These are phyloP conservation scores for Mionectes macconnelli DNA, from an alignment of 2,113 vertebrate species.

Conservation along the genomic window DNA sequence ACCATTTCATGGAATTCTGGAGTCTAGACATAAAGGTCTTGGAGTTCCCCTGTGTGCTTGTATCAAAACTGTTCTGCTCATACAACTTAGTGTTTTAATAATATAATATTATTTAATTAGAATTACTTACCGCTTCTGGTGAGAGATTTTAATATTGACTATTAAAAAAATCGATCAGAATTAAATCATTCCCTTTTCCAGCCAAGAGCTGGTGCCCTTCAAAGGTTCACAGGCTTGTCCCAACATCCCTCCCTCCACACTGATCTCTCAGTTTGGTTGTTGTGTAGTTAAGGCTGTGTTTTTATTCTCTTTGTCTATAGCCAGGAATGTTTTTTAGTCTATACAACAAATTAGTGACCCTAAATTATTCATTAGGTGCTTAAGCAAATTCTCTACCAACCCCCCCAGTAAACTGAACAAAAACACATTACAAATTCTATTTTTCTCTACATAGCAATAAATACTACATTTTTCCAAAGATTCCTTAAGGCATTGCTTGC, in stretches of 20 bases:
- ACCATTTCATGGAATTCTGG: not conserved
- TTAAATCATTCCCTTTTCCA: not conserved
- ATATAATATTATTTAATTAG: accelerated
- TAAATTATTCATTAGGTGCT: not conserved
- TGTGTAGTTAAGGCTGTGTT: not conserved
- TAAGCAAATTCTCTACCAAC: not conserved
- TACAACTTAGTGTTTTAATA: accelerated
- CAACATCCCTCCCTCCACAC: not conserved
- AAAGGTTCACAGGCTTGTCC: not conserved
- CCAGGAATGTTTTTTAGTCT: not conserved
- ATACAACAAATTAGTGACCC: not conserved
- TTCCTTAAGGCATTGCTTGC: not conserved
- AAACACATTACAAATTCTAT: not conserved
- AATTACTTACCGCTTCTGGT: not conserved
- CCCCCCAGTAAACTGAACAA: not conserved
- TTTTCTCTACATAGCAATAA: not conserved
- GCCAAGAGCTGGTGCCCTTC: not conserved
- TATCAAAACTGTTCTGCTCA: not conserved
- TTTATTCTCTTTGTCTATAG: not conserved
- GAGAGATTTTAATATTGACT: not conserved
- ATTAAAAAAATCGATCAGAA: not conserved
- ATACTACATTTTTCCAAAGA: not conserved
- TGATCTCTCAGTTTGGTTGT: not conserved
- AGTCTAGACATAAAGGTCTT: not conserved
- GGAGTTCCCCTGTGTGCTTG: not conserved